Base-by-base conservation (phyloP, 2,797 vertebrate species). In the Valencia hispanica region DNA sequence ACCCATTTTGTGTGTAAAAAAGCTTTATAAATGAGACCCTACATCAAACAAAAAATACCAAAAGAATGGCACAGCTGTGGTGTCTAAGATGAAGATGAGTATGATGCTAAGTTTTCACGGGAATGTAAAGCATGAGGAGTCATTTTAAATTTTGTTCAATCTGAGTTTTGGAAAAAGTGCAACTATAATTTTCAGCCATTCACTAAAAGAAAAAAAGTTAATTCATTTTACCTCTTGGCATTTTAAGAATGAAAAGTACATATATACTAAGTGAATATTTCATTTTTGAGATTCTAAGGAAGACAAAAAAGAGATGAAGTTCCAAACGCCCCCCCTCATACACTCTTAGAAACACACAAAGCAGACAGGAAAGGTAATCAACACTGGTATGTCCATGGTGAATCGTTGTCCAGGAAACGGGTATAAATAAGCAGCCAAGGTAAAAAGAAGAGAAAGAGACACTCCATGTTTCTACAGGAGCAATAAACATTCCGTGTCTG, bases 331-430 rank as follows among this genome's bases (percentile, higher is more conserved):
- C 12, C 65, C 68, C 45, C 27, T 68, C 68, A 74, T 57, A 57
- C 20, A 43, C 39, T 61, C 47, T 76, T n/a, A 69, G 3, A 68
- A 53, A 70, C 17, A 71, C 68, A 48, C 27, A 30, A 12, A 39
- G 68, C 68, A 79, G 80, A 84, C 71, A 79, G 76, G 36, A 80
- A 66, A 72, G 74, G 84, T 84, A 86, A 88, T 89, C 73, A 86
- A 77, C 70, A 76, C 18, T 85, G 84, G 55, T 83, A 82, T 88
- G 79, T 79, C 76, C 65, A 73, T 41, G 72, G 85, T 87, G 80
- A 89, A 85, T 85, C 81, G 86, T 85, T 90, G 81, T 83, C 84
- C 63, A 73, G 83, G 89, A 70, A 87, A 87, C 87, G 30, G 68
- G 74, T 51, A 68, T 69, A 81, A 82, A 81, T 78, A 80, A 72